Base-by-base conservation (phyloP, 2,888 invertebrate genomes). In the Rotaria magnacalcarata region DNA sequence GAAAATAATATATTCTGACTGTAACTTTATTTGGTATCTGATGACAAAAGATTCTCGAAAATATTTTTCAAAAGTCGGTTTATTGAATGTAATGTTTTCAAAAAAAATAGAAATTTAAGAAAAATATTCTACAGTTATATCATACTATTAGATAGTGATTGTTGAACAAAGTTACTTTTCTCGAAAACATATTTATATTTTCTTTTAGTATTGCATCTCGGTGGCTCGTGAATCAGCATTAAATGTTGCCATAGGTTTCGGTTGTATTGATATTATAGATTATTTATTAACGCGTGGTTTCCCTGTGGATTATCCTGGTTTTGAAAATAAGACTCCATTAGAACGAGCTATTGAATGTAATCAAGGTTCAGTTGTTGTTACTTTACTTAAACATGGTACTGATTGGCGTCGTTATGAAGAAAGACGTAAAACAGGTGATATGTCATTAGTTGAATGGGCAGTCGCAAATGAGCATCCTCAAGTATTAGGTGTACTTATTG, bases 331-430 rank as follows among this genome's bases (percentile, higher is more conserved):
- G 24, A 80, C 47, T n/a, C 80, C 80, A 47, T 80, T 80, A 10
- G 80, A 80, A 80, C 47, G 43, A n/a, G 80, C 80, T 80, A 43
- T 80, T 80, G 80, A 80, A 80, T 80, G 80, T 47, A 80, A 80
- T 47, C 80, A 80, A 47, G 80, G 80, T n/a, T 47, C 43, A 10
- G 47, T 47, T 80, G 80, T 80, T 47, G 47, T 80, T 47, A 47
- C n/a, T 10, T 80, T 80, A 80, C 47, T 80, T 11, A 80, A 80
- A 11, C 47, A 80, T n/a, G 47, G 47, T 80, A 24, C 11, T 16
- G 24, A 80, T 47, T 80, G 80, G 80, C 80, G 47, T 80, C 47
- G 80, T n/a, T 80, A 80, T n/a, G 80, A 47, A 47, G 80, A 80
- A 80, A 7, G 43, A 47, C 43, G 47, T n/a, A 80, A 80, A 80